phyloP scores from a whole-genome alignment of 2,888 invertebrate genomes.

The Conomelus anceps region DNA sequence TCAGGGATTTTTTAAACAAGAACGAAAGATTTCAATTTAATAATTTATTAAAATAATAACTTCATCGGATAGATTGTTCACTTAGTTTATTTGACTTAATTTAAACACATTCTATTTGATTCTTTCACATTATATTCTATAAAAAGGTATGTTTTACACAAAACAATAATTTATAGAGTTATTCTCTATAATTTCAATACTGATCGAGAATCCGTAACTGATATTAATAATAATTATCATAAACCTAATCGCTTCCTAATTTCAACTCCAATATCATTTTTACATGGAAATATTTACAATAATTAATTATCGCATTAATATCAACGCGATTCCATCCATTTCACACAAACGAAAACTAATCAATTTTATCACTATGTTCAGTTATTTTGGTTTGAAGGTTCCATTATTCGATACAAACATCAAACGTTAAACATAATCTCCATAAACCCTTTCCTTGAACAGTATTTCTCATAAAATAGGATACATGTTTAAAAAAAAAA shows the following conservation, averaged over 20 bases:
- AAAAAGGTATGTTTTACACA: background rate
- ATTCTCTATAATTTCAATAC: background rate
- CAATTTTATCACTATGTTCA: background rate
- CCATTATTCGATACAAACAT: too few species aligned
- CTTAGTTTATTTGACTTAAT: background rate
- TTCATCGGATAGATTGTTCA: background rate
- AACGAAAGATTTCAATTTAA: background rate
- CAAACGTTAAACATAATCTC: too few species aligned
- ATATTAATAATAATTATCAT: background rate
- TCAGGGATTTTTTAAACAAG: background rate
- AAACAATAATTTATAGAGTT: background rate
- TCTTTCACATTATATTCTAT: background rate
- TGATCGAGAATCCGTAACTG: background rate
- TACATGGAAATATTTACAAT: background rate
- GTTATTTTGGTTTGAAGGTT: background rate
- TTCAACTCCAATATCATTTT: background rate
- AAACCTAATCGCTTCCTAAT: background rate
- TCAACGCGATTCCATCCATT: background rate
- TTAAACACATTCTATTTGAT: background rate
- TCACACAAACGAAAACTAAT: background rate
- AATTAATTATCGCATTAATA: background rate
- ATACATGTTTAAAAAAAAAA: too few species aligned
- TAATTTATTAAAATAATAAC: background rate
- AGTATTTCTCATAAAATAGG: too few species aligned
- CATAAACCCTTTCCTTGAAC: too few species aligned